These are phyloP conservation scores for Melieria crassipennis DNA, from an alignment of 2,888 invertebrate species.

Conservation along the genomic window DNA sequence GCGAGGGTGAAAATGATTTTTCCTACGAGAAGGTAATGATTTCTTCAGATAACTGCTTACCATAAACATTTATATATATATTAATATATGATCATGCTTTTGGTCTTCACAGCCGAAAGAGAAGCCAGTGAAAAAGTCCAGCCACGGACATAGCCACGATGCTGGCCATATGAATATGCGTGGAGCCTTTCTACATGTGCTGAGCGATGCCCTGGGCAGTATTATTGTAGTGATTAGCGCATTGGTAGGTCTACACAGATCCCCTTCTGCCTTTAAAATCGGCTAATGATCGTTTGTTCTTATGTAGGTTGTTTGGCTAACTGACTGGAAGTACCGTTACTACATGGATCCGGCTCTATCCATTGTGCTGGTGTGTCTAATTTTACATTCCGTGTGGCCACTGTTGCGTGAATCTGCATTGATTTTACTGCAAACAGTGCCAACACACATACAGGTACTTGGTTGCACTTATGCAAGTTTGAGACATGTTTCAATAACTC, in stretches of 20 bases:
- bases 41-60: too few relatives aligned
- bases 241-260: slow-evolving; percentile 74
- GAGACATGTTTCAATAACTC: not conserved
- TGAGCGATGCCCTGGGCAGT: slow-evolving; percentile 94
- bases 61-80: not conserved
- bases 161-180: slow-evolving; percentile 97
- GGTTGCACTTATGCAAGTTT: not conserved
- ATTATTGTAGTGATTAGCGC: slow-evolving; percentile 79
- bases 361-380: slow-evolving; percentile 86
- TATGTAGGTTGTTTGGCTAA: slow-evolving; percentile 75
- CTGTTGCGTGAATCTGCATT: slow-evolving; percentile 92
- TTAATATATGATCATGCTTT: not conserved
- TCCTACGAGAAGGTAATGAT: slow-evolving; percentile 61
- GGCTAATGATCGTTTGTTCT: slow-evolving; percentile 14
- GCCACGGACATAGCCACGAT: slow-evolving; percentile 70
- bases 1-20: slow-evolving; percentile 70
- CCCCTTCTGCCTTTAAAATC: slow-evolving; percentile 56
- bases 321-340: slow-evolving; percentile 81
- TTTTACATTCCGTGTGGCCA: slow-evolving; percentile 91
- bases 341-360: slow-evolving; percentile 97
- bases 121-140: slow-evolving; percentile 62
- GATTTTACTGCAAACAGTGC: slow-evolving; percentile 97
- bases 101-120: slow-evolving; percentile 47
- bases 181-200: slow-evolving; percentile 98
- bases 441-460: slow-evolving; percentile 88